These are phyloP conservation scores for Morus bassanus DNA, from an alignment of 2,797 vertebrate species.

Conservation along the genomic window DNA sequence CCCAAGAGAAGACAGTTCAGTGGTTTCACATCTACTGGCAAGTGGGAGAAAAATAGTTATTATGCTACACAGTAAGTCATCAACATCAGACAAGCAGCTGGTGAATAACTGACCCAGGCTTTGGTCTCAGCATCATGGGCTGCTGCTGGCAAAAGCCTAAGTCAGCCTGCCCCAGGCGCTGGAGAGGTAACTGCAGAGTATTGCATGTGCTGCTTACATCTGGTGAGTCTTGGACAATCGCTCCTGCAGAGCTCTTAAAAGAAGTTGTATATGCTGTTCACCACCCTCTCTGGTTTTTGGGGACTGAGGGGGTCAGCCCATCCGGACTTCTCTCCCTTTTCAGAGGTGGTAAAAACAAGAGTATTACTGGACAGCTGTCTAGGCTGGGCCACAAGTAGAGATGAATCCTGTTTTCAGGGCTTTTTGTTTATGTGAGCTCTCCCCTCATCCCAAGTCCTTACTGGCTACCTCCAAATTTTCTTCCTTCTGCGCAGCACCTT, in stretches of 20 bases:
- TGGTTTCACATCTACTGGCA: background rate
- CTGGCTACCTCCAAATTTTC: background rate
- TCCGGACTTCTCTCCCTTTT: background rate
- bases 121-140: background rate
- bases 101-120: background rate
- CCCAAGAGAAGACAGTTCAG: background rate
- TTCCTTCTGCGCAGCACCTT: background rate
- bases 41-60: background rate
- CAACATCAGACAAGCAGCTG: background rate
- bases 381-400: background rate
- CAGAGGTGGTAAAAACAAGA: background rate
- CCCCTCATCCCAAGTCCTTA: background rate
- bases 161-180: background rate
- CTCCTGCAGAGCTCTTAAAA: background rate
- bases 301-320: background rate
- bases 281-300: background rate
- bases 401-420: rapidly evolving
- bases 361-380: background rate
- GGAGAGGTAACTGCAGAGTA: background rate
- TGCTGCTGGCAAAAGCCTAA: background rate
- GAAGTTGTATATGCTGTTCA: background rate
- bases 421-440: background rate
- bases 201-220: rapidly evolving
- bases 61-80: background rate
- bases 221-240: background rate